Evolutionary conservation across 64 coral and sea anemone genomes (phyloP), one percentile per base, ranked within the genome.

Genomic region (Montipora foliosa): DNA sequence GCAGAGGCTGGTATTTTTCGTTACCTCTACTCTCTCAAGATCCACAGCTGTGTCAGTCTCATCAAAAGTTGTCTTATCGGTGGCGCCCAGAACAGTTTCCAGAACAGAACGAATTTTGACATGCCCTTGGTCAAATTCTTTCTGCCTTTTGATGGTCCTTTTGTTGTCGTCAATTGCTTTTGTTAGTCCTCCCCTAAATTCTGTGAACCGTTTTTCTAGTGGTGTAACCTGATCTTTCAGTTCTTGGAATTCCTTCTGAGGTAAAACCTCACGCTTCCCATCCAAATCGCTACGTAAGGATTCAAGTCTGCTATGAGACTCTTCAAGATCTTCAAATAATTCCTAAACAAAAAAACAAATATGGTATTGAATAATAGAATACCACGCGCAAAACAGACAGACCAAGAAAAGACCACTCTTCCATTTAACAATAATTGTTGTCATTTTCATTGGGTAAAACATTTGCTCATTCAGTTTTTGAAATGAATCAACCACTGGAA

Each of bases 171-270:
- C 83, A 25, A 88, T 49, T 57, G 75, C 49, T 3, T 21, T 13
- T 9, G 70, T 7, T 19, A 93, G 83, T 74, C 59, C 74, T 8
- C 60, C 66, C 50, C 67, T 87, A 12, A 93, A 69, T 2, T 62
- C 19, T 16, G 17, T 75, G 59, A 83, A 93, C 22, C 77, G 72
- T 25, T 93, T 78, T n/a, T 68, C 84, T 13, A 93, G 92, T 71
- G 88, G 83, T 5, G 83, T 49, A 25, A 88, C 78, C 50, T 93
- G 84, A 19, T 68, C 29, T 77, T 93, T 93, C 59, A 93, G 50
- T 22, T 67, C 74, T 66, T 93, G 58, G 22, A 87, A 79, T 79
- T 88, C 83, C 44, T 88, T 87, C n/a, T 67, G 75, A 53, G 83
- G 25, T 11, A 25, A 51, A 46, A 48, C 92, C 3, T 64, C 60